Base-by-base conservation (phyloP, 1,140 invertebrate species). In the Cecropterus lyciades region DNA sequence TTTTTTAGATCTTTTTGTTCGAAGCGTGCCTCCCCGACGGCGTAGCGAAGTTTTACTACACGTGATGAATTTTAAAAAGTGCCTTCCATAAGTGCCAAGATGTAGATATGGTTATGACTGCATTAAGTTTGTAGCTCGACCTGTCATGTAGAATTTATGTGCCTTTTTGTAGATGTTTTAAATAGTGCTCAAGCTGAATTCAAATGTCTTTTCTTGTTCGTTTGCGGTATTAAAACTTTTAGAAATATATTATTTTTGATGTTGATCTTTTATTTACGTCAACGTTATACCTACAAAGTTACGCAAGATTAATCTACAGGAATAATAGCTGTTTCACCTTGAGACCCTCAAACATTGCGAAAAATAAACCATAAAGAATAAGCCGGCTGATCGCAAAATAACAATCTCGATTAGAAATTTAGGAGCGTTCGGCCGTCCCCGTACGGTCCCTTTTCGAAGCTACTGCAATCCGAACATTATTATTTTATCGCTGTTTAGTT, bases 61-160 rank as follows among this genome's bases (percentile, higher is more conserved):
- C 72, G 86, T 83, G 84, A 87, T 88, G 85, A 87, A 89, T 91
- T 91, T 89, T 84, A 90, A 90, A 81, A 81, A 81, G 77, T 78
- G 43, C 67, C 68, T 84, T 43, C 60, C 66, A 72, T 79, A 82
- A 83, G 71, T 77, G 70, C 75, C 62, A 74, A 83, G 82, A 80
- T 80, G 72, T 76, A 79, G 74, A 77, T 84, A 80, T 80, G 82
- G 73, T 79, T 84, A 79, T 79, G 75, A 72, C 78, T 82, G 79
- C 74, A 80, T 79, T 72, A 76, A 79, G 74, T 77, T 80, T 43
- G 60, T 63, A 52, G 48, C 48, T 52, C 48, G 65, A 67, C 65
- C 77, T 84, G 82, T 84, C 79, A 82, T 83, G 82, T 82, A 77
- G 73, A 77, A 75, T 76, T 82, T 76, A 75, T 76, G 55, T 66